Conservation (phyloP, 1,140 invertebrate species). For the Coptotermes formosanus region DNA sequence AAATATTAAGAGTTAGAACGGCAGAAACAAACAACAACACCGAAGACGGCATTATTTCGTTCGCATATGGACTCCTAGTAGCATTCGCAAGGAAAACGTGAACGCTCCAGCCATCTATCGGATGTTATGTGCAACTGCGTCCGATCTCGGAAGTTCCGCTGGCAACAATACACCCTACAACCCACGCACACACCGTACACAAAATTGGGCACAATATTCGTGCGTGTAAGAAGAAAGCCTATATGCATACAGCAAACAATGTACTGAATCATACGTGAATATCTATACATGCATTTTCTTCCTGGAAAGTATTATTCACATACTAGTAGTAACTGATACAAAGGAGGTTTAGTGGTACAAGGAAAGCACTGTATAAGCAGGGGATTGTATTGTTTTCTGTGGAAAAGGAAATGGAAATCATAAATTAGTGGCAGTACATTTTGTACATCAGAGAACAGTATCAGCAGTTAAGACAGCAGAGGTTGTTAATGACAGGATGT, state of each 20-base stretch:
- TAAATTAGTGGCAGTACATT: too few species aligned
- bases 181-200: too few species aligned
- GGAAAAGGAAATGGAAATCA: too few species aligned
- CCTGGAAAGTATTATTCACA: background rate
- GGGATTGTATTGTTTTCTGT: too few species aligned
- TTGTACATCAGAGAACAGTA: too few species aligned
- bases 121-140: background rate
- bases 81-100: constrained; percentile 13
- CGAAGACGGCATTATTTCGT: background rate
- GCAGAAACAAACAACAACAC: background rate
- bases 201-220: background rate
- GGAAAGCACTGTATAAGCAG: too few species aligned
- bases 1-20: constrained; percentile 20
- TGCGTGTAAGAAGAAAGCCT: background rate
- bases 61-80: background rate
- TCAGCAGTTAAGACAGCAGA: too few species aligned
- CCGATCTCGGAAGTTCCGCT: background rate
- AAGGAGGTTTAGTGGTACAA: too few species aligned
- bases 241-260: background rate
- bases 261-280: background rate
- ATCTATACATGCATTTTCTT: background rate
- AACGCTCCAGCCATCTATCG: background rate
- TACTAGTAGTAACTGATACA: too few species aligned
- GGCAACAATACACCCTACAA: background rate
- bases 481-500: too few species aligned